A percentile compares a stretch with the other conserved stretches of the same genome.
phyloP scores from a whole-genome alignment of 2,888 invertebrate species.

The Galeopsomyia nigrocyanea region DNA sequence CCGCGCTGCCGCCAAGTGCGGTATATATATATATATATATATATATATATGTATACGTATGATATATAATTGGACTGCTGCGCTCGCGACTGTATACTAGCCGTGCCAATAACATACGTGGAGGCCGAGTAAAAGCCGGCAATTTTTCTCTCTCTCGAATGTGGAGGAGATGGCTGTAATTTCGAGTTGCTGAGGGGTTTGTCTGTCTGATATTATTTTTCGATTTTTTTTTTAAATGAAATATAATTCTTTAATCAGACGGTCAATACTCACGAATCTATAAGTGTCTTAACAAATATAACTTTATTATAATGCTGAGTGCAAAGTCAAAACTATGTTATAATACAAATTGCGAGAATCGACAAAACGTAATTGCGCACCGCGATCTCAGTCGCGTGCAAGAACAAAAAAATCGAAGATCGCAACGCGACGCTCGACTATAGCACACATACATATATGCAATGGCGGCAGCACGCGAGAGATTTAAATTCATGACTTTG shows the following conservation, averaged over 20 bases:
- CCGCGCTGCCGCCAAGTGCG: slow-evolving; percentile 33
- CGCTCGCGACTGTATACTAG: slow-evolving; percentile 53
- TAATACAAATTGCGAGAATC: too few relatives aligned
- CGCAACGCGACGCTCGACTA: slow-evolving; percentile 4
- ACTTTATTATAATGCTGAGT: too few relatives aligned
- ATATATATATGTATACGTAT: slow-evolving; percentile 36
- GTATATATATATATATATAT: slow-evolving; percentile 40
- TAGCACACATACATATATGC: too few relatives aligned
- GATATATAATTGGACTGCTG: slow-evolving; percentile 62
- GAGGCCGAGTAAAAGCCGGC: neutral
- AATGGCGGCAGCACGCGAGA: slow-evolving; percentile 36
- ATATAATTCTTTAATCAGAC: too few relatives aligned
- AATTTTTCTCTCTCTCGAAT: too few relatives aligned
- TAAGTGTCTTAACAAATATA: too few relatives aligned
- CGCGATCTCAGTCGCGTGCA: slow-evolving; percentile 11
- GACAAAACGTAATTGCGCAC: neutral
- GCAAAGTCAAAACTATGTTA: too few relatives aligned
- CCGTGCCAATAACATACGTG: slow-evolving; percentile 54
- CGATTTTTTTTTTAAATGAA: too few relatives aligned
- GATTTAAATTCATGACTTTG: slow-evolving; percentile 54
- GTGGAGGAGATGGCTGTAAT: too few relatives aligned
- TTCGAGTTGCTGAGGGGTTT: too few relatives aligned
- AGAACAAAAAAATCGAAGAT: slow-evolving; percentile 2
- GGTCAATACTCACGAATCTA: too few relatives aligned
- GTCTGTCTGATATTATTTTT: too few relatives aligned